A percentile compares a stretch with the other conserved stretches of the same genome.
Evolutionary conservation across 2,888 invertebrate species (phyloP).

Genomic region (Aradus depressus): DNA sequence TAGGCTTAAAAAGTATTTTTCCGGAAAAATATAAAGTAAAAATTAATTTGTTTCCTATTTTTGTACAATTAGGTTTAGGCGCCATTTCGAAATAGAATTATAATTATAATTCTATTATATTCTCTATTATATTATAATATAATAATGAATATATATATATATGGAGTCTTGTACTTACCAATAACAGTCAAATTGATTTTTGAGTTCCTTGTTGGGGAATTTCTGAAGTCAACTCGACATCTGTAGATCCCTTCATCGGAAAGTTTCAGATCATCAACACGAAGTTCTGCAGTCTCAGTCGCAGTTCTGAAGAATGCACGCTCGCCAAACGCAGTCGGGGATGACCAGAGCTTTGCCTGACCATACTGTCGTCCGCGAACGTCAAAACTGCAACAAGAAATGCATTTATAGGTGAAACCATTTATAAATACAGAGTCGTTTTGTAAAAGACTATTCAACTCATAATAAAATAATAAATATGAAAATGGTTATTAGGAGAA

Average conservation of each 20-base stretch:
- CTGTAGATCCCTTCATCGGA: conserved; percentile 46
- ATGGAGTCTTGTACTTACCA: conserved; percentile 20
- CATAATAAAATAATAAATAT: too few species aligned
- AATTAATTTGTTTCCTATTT: not conserved
- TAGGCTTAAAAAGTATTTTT: too few species aligned
- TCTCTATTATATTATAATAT: not conserved
- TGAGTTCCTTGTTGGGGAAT: conserved; percentile 43
- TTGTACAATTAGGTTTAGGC: not conserved
- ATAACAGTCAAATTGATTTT: conserved; percentile 40
- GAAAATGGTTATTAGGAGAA: too few species aligned
- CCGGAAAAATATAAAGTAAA: too few species aligned
- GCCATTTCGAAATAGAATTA: not conserved
- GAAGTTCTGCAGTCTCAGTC: conserved; percentile 47
- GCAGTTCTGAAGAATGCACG: conserved; percentile 47
- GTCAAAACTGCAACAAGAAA: conserved; percentile 46
- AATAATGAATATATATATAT: too few species aligned
- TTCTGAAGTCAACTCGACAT: conserved; percentile 63
- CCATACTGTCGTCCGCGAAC: conserved; percentile 45
- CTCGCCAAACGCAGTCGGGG: conserved; percentile 44
- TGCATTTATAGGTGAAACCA: too few species aligned
- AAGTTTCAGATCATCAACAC: conserved; percentile 38
- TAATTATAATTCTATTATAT: not conserved
- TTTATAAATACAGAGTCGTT: too few species aligned
- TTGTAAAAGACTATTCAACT: too few species aligned
- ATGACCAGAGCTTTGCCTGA: conserved; percentile 48